Conservation (phyloP, 1,140 invertebrate genomes). For the Chelonus insularis region DNA sequence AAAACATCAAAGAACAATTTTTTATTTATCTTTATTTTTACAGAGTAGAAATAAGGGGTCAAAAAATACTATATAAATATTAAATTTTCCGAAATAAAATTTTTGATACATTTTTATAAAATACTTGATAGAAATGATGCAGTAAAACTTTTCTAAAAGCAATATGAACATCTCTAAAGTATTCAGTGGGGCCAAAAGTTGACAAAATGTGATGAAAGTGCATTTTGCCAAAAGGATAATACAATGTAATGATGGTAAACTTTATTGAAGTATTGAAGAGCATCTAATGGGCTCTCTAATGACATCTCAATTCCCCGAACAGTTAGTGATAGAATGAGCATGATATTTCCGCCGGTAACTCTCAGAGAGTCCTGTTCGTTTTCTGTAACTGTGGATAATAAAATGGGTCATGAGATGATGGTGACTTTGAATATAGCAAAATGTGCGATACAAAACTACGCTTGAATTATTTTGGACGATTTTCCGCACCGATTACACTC, state of each 20-base stretch:
- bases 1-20: no score
- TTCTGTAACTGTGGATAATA: constrained; percentile 17
- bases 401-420: constrained; percentile 23
- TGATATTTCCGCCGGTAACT: constrained; percentile 13
- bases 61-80: no score
- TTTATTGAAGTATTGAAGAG: constrained; percentile 24
- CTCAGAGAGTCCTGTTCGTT: background rate
- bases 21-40: no score
- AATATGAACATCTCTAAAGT: no score
- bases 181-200: no score
- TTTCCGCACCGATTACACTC: constrained; percentile 14
- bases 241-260: background rate
- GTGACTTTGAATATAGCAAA: constrained; percentile 8
- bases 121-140: no score
- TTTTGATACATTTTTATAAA: no score
- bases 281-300: constrained; percentile 25
- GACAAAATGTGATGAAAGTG: no score
- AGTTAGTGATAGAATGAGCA: background rate
- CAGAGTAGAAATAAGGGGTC: no score
- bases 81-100: no score
- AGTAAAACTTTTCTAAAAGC: no score
- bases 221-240: no score
- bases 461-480: background rate
- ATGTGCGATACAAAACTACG: constrained; percentile 2
- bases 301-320: constrained; percentile 12